These are phyloP conservation scores for Reticulitermes speratus DNA, from an alignment of 1,140 invertebrate species.

Conservation along the genomic window DNA sequence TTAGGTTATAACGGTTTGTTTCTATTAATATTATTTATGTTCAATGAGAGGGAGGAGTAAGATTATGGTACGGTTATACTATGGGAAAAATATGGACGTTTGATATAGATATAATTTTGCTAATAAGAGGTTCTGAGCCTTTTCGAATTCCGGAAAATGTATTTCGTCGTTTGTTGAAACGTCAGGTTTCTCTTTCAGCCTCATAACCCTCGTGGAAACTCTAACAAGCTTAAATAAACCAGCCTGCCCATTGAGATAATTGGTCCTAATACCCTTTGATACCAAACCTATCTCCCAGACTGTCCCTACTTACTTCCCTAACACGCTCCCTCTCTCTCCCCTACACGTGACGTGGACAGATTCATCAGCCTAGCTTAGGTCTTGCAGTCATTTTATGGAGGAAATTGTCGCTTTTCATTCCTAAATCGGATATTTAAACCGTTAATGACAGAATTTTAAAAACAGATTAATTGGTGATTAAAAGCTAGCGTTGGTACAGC, in stretches of 20 bases:
- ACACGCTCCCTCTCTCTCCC: background rate
- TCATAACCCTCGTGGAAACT: background rate
- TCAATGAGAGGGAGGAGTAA: too few species aligned
- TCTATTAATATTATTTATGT: too few species aligned
- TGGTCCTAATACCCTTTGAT: background rate
- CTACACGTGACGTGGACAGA: background rate
- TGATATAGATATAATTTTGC: background rate
- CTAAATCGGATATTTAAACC: background rate
- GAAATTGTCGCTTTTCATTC: background rate
- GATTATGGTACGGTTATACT: background rate
- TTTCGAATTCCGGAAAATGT: background rate
- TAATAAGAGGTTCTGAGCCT: background rate
- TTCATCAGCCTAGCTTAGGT: background rate
- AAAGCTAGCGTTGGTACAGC: background rate
- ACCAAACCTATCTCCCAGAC: background rate
- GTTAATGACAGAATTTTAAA: background rate
- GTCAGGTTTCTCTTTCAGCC: background rate
- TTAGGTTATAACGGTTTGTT: too few species aligned
- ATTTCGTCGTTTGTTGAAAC: background rate
- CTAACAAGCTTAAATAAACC: conserved; percentile 13
- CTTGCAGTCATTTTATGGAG: background rate
- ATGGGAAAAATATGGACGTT: background rate
- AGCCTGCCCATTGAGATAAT: background rate
- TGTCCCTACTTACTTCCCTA: background rate
- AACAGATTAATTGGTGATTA: background rate